Evolutionary conservation across 2,888 invertebrate genomes (phyloP).

Genomic region (Muscina levida): DNA sequence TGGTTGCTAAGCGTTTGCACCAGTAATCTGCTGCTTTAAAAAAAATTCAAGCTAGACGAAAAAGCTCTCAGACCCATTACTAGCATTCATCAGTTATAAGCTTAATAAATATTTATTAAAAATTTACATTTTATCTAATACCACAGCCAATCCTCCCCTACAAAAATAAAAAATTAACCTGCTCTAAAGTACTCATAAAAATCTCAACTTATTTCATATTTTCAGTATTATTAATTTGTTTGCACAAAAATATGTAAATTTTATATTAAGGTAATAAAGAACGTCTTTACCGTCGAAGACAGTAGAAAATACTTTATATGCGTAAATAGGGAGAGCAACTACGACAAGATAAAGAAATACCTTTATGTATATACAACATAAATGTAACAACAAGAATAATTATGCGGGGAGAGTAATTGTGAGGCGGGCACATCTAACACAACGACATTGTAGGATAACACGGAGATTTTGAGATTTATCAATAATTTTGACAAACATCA

Average conservation of each 20-base stretch:
- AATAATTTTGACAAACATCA: no score
- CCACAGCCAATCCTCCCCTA: background rate
- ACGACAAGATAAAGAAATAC: background rate
- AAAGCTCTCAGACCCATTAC: background rate
- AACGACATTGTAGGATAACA: no score
- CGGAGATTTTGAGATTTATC: no score
- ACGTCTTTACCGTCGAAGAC: constrained; percentile 2
- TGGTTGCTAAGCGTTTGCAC: no score
- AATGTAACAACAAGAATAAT: no score
- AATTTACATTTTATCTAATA: constrained; percentile 33
- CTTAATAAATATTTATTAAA: constrained; percentile 40
- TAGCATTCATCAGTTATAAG: background rate
- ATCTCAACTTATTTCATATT: constrained; percentile 21
- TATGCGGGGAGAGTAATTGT: no score
- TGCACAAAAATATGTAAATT: constrained; percentile 28
- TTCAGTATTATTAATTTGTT: constrained; percentile 26
- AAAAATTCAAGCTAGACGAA: background rate
- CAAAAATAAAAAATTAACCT: constrained; percentile 14
- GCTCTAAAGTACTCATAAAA: background rate
- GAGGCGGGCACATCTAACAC: no score
- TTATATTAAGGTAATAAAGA: constrained; percentile 15
- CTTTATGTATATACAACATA: no score
- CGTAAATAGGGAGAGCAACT: background rate
- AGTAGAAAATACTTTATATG: background rate
- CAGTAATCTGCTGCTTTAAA: background rate